phyloP scores from a whole-genome alignment of 2,797 vertebrate genomes.

The Spinus pinus region DNA sequence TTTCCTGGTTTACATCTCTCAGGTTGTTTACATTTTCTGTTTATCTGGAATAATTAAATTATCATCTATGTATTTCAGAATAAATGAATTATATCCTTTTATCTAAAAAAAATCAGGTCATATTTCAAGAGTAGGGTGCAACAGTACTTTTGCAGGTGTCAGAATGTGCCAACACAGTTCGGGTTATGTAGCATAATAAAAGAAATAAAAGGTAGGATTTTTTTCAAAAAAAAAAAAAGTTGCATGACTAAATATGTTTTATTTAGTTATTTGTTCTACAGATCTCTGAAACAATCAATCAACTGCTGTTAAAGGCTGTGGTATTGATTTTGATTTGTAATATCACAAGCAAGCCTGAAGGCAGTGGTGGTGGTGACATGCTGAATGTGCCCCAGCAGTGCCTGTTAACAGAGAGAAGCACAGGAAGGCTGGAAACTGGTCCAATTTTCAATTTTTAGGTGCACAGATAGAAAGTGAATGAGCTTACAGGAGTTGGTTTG shows the following conservation, averaged over 20 bases:
- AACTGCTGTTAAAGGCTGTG: not conserved
- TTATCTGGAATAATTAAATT: not conserved
- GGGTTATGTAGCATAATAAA: not conserved
- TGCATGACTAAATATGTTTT: not conserved
- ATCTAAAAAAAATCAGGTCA: not conserved
- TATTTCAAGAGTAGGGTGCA: not conserved
- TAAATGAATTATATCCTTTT: not conserved
- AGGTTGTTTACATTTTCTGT: not conserved
- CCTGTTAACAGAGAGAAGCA: not conserved
- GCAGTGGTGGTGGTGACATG: not conserved
- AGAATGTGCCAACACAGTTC: not conserved
- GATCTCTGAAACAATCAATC: not conserved
- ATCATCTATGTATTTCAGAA: not conserved
- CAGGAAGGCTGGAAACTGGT: not conserved
- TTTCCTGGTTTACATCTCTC: not conserved
- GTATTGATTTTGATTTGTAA: not conserved
- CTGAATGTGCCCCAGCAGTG: not conserved
- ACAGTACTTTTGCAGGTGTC: not conserved
- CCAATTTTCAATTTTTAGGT: not conserved
- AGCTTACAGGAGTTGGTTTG: not conserved
- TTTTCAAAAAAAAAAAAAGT: not conserved
- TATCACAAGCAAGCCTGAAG: not conserved
- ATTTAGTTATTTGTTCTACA: not conserved
- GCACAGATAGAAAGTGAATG: not conserved
- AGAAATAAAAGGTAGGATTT: not conserved